Evolutionary conservation across 2,888 invertebrate genomes (phyloP), one percentile per base, ranked within the genome.

Genomic region (Antitype chi): DNA sequence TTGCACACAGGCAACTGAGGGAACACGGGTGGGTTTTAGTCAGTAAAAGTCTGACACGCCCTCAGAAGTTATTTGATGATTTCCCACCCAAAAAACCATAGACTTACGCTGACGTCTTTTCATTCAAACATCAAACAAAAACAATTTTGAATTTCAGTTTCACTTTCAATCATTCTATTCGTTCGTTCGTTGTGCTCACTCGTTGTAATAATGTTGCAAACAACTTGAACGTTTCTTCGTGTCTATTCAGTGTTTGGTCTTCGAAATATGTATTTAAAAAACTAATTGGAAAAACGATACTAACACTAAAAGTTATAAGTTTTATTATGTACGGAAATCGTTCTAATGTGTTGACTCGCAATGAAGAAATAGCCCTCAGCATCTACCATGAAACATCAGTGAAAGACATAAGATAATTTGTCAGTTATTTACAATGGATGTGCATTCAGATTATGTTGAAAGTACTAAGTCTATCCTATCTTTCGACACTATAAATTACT

Each of bases 391-490:
- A 82, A 74, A 74, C 53, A 74, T 59, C 68, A 84, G 69, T 81
- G 78, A 78, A 70, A 82, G 60, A 68, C 52, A 1, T 32, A 60
- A 32, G 67, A 49, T 66, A 69, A 68, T 3, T 2, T 68, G 67
- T 1, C 75, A 82, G 62, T 9, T 78, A 73, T 2, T 32, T 59
- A 91, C 89, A 81, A 96, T 96, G 96, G 94, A 95, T 87, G 87
- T 94, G 68, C 94, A 93, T 76, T 84, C 94, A 5, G 93, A 93
- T 80, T 91, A 92, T 73, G 85, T 89, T 66, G 93, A 94, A 67
- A 89, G 94, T 76, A 86, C 91, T 17, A 93, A 94, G 59, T 94
- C 94, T 53, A 90, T 91, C 38, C 76, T 94, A 75, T 87, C 93
- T 28, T 93, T 90, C 76, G 91, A 92, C 52, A 93, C 89, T 81